Percentiles rank a stretch among this genome's conserved stretches.
Conservation (phyloP, 2,797 vertebrate genomes). For the Alauda arvensis region DNA sequence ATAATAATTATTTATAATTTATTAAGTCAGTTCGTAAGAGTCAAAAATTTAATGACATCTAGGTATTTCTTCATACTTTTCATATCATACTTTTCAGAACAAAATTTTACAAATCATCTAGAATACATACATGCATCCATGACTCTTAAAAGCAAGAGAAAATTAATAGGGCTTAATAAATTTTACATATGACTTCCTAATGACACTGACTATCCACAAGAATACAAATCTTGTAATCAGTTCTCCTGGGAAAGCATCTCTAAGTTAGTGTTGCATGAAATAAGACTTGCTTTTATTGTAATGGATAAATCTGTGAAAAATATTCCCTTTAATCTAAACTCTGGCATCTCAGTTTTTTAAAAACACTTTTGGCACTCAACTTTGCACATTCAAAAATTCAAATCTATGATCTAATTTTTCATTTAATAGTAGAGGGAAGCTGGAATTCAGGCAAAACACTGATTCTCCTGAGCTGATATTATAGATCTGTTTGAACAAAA, state of each 20-base stretch:
- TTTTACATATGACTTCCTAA: not conserved
- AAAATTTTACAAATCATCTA: not conserved
- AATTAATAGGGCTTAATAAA: constrained; percentile 26
- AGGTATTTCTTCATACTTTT: not conserved
- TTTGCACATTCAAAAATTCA: not conserved
- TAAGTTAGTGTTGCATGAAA: constrained; percentile 31
- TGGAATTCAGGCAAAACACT: not conserved
- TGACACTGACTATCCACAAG: not conserved
- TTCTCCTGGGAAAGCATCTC: constrained; percentile 5
- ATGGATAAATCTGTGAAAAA: not conserved
- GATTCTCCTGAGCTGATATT: not conserved
- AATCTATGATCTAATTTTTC: not conserved
- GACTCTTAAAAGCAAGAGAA: not conserved
- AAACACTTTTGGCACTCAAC: not conserved
- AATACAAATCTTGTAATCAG: constrained; percentile 37
- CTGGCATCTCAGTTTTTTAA: not conserved
- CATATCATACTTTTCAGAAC: not conserved
- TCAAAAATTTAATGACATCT: not conserved
- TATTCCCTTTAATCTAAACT: not conserved
- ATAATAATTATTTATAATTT: not conserved
- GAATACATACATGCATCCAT: not conserved
- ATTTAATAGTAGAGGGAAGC: not conserved
- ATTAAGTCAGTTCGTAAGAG: not conserved
- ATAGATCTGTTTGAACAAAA: not conserved
- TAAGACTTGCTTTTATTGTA: constrained; percentile 9